These are phyloP conservation scores for Nebria brevicollis DNA, from an alignment of 2,888 invertebrate species.

Conservation along the genomic window DNA sequence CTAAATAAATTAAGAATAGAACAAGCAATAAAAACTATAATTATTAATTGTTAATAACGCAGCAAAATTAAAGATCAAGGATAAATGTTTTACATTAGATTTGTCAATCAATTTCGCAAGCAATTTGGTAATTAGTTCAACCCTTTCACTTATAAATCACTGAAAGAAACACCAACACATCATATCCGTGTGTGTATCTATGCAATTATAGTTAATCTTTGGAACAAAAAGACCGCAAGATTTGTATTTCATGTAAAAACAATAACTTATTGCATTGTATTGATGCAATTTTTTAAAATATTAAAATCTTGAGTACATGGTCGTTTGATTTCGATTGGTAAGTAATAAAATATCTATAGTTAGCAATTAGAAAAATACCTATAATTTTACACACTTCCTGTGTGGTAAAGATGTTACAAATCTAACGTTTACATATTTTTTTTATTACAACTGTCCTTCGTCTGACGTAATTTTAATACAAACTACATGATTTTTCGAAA, in stretches of 20 bases:
- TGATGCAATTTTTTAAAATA: too few species aligned
- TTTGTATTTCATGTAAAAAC: too few species aligned
- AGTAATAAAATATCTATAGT: background rate
- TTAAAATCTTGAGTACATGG: too few species aligned
- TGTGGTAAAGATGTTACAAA: background rate
- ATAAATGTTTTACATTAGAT: conserved; percentile 6
- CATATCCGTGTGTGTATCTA: conserved; percentile 14
- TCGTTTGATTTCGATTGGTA: background rate
- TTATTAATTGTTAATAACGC: background rate
- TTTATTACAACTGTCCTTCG: background rate
- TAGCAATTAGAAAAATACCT: background rate
- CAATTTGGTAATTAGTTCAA: conserved; percentile 9
- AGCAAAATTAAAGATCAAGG: conserved; percentile 25
- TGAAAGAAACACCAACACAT: too few species aligned
- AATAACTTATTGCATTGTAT: too few species aligned
- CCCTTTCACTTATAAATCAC: conserved; percentile 27
- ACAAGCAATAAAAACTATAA: background rate
- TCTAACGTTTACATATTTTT: background rate
- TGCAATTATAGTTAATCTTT: too few species aligned
- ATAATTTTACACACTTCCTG: background rate
- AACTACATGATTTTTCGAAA: conserved; percentile 20
- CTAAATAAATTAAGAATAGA: background rate
- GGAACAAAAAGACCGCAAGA: too few species aligned
- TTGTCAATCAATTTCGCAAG: conserved; percentile 25
- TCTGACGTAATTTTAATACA: background rate